A percentile compares a stretch with the other conserved stretches of the same genome.
Conservation (phyloP, 2,113 vertebrate species). For the Acrocephalus kingi region DNA sequence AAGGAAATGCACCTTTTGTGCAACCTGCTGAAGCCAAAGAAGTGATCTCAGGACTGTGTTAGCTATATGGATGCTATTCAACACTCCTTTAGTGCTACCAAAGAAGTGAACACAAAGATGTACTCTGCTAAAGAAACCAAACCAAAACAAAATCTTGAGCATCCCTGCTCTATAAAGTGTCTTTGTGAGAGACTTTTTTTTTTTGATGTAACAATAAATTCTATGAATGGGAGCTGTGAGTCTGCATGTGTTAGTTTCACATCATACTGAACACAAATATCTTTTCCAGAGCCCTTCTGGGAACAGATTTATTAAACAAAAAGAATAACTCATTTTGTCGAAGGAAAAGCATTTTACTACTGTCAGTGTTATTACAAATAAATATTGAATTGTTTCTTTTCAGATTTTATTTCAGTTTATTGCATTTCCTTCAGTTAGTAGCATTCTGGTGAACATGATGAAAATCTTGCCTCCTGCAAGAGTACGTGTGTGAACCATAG, state of each 20-base stretch:
- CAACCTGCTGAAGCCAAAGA: not conserved
- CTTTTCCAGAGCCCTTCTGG: not conserved
- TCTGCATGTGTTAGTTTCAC: not conserved
- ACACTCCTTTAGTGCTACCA: not conserved
- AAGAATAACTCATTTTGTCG: slow-evolving; percentile 2
- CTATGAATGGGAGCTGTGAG: not conserved
- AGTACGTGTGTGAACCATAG: slow-evolving; percentile 34
- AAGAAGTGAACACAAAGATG: not conserved
- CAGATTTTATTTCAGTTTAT: slow-evolving; percentile 32
- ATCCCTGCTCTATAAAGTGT: not conserved
- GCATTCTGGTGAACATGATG: slow-evolving; percentile 20
- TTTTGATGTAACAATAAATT: not conserved
- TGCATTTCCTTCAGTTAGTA: slow-evolving; percentile 7
- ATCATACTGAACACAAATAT: not conserved
- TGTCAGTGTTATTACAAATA: not conserved
- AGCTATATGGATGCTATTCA: not conserved
- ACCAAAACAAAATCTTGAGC: not conserved
- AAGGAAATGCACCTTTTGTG: not conserved
- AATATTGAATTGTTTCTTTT: not conserved
- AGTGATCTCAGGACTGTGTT: not conserved
- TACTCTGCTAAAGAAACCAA: not conserved
- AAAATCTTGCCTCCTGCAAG: slow-evolving; percentile 38
- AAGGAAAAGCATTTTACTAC: not conserved
- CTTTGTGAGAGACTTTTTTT: not conserved
- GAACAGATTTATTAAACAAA: slow-evolving; percentile 1